Evolutionary conservation across 2,113 vertebrate genomes (phyloP), one percentile per base, ranked within the genome.

Genomic region (Siphamia tubifer): DNA sequence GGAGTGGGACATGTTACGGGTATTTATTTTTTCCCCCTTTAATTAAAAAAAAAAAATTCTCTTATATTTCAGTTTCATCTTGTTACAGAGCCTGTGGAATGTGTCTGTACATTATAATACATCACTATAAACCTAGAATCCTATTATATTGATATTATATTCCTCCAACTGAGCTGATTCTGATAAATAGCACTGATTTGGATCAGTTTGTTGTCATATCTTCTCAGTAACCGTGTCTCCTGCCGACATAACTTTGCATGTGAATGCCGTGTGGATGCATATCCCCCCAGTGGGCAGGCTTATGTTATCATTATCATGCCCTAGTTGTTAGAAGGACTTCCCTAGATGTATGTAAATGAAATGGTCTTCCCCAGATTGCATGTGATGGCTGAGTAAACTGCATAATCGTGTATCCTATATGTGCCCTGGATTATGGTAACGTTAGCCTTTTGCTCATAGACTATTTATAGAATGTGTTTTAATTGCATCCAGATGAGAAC

Each of bases 381-480:
- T 13, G 13, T 13, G 36, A 48, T 44, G 81, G 72, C 54, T 83
- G 68, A 67, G 40, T 67, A 70, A 79, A 74, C 81, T 6, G 56
- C 53, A 66, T 73, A 80, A 78, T 74, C 34, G 67, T 54, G 42
- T 42, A 16, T 35, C 49, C 23, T 62, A 15, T 13, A 75, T 70
- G 69, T 64, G 17, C 57, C 8, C 35, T 72, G 57, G 66, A 56
- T 79, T 79, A 80, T 82, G 56, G 34, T 63, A 81, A 79, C 70
- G 9, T 27, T 55, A 48, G 28, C 66, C 38, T 73, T 55, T 79
- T 68, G 53, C 52, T 48, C 19, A 56, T 16, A 55, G 58, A 68
- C 64, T 85, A 86, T 87, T 79, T 62, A 75, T 85, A 88, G 61
- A 74, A 58, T 17, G 12, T 7, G 12, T 68, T 73, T 73, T 72